A percentile compares a stretch with the other conserved stretches of the same genome.
These are phyloP conservation scores for Machaerirhynchus nigripectus DNA, from an alignment of 2,113 vertebrate species.

Conservation along the genomic window DNA sequence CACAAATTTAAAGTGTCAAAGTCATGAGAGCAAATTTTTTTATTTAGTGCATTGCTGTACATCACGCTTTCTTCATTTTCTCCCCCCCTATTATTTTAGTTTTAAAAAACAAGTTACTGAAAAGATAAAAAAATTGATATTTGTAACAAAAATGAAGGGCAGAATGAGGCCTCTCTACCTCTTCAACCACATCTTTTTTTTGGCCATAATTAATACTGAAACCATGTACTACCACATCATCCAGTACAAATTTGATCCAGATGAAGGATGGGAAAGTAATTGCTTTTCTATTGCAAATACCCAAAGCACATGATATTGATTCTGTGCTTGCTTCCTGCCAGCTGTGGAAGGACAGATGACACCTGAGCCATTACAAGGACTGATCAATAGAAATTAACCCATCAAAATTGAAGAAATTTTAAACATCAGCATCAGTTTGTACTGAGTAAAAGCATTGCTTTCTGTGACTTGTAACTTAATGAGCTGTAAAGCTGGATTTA, in stretches of 20 bases:
- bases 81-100: background rate
- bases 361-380: background rate
- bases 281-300: background rate
- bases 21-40: background rate
- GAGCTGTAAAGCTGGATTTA: background rate
- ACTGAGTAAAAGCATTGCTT: background rate
- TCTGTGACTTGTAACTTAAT: background rate
- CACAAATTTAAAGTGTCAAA: background rate
- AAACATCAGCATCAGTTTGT: background rate
- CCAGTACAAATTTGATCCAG: background rate
- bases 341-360: background rate
- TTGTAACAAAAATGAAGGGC: background rate
- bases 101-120: rapidly evolving
- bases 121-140: background rate
- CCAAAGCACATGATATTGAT: background rate
- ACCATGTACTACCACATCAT: background rate
- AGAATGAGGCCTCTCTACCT: background rate
- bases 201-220: background rate
- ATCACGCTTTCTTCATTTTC: background rate
- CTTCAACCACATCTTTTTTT: background rate
- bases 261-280: background rate
- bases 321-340: background rate
- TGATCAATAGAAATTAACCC: background rate
- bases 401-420: background rate
- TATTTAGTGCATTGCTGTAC: background rate